Evolutionary conservation across 2,888 invertebrate species (phyloP), one percentile per base, ranked within the genome.

Genomic region (Rhingia rostrata): DNA sequence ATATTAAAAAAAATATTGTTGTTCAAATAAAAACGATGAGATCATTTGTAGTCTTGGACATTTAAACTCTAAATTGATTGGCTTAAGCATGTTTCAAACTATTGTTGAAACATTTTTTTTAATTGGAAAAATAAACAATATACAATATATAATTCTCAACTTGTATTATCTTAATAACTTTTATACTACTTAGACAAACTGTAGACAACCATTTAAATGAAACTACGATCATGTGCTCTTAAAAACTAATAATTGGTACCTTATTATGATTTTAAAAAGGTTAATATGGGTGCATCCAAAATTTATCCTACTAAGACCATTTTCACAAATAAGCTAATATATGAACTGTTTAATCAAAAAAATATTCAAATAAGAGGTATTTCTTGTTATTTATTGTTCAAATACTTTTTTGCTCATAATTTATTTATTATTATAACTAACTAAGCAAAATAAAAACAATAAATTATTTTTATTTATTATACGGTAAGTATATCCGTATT

Each of bases 131-230:
- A 47, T 69, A 49, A 69, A 66, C 49, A 67, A 63, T 72, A 73
- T 33, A 56, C 32, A 43, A 66, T 61, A 32, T 63, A 73, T 47
- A 7, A 37, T 47, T n/a, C 32, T 22, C 43, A 60, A 67, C 67
- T 61, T 67, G 60, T 56, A 67, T 80, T 80, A 80, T 73, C 61
- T 80, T 81, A 64, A 77, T 72, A 77, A 82, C 77, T 82, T 82
- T 82, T 82, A 67, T 82, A 82, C 82, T 82, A 77, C 60, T 75
- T 82, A 82, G 77, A 67, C 47, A 70, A 75, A 82, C 14, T 70
- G 12, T 82, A 77, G 56, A 75, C 56, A 74, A 58, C 33, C n/a
- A 79, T 43, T 30, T 35, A 67, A 61, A 56, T 60, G 45, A 35
- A 51, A 58, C 64, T n/a, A 60, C 37, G 53, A 43, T 73, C 32